These are phyloP conservation scores for pig (Sus scrofa) DNA, from an alignment of 2,113 vertebrate species.

Conservation along the genomic window T2T-Sscrofa CM000812.6:280449501-280450000, in stretches of 20 bases:
- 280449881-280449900: neutral
- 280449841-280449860: neutral
- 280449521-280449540: neutral
- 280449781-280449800: neutral
- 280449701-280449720: neutral
- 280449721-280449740: neutral
- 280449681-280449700: neutral
- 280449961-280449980: neutral
- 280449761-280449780: neutral
- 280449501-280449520: neutral
- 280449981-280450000: neutral
- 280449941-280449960: neutral
- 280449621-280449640: neutral
- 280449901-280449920: neutral
- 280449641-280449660: neutral
- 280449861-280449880: neutral
- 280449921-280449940: neutral
- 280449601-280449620: neutral
- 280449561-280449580: neutral
- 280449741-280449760: neutral
- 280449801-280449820: neutral
- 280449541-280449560: neutral
- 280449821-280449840: neutral
- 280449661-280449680: neutral
- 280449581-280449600: neutral